Evolutionary conservation across 1,140 invertebrate species (phyloP).

Genomic region (Macrobrachium nipponense): DNA sequence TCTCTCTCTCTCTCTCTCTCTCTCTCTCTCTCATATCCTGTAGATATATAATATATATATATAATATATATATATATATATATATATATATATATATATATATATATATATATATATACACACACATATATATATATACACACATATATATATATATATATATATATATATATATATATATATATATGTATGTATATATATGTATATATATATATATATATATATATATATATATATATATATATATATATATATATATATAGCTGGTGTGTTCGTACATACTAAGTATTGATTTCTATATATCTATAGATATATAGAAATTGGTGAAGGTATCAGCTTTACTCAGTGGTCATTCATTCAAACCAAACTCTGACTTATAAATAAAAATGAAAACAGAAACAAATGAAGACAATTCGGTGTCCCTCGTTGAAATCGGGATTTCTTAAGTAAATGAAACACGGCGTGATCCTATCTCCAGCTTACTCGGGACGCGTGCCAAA

Average conservation of each 20-base stretch:
- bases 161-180: background rate
- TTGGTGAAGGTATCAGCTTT: no score
- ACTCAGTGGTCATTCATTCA: no score
- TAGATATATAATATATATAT: slow-evolving; percentile 24
- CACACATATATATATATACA: background rate
- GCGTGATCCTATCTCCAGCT: no score
- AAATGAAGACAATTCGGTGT: no score
- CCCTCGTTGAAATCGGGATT: no score
- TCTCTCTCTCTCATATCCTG: background rate
- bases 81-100: slow-evolving; percentile 24
- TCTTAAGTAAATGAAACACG: no score
- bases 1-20: background rate
- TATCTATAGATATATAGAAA: background rate
- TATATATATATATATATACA: slow-evolving; percentile 5
- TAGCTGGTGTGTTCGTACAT: no score
- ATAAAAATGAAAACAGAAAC: no score
- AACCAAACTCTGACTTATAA: no score
- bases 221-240: background rate
- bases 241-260: no score
- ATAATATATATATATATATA: slow-evolving; percentile 22
- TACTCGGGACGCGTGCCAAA: no score
- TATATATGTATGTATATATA: background rate
- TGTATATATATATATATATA: background rate
- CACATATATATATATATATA: background rate
- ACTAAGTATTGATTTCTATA: no score